Evolutionary conservation across 1,140 invertebrate genomes (phyloP).

Genomic region (Lepidurus arcticus): DNA sequence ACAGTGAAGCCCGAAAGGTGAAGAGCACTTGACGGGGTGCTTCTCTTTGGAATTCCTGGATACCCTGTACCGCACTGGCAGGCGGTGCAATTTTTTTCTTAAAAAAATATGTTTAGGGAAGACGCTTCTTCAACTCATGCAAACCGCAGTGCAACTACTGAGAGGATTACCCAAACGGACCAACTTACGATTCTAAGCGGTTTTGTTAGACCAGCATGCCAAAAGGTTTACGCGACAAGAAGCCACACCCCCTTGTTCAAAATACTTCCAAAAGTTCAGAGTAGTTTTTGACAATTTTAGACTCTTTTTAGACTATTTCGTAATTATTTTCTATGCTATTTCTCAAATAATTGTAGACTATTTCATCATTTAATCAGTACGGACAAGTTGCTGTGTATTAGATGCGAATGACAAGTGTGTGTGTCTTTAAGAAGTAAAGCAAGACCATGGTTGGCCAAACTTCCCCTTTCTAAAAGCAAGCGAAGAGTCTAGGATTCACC

Average conservation of each 20-base stretch:
- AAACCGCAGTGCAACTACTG: not conserved
- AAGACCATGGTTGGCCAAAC: too few species aligned
- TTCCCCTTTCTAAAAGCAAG: too few species aligned
- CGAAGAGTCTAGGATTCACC: too few species aligned
- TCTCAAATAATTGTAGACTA: too few species aligned
- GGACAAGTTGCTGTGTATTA: too few species aligned
- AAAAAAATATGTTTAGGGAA: not conserved
- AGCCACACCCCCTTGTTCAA: not conserved
- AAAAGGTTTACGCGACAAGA: not conserved
- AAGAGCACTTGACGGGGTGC: constrained; percentile 20
- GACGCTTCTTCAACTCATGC: not conserved
- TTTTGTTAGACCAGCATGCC: not conserved
- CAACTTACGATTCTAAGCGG: constrained; percentile 13
- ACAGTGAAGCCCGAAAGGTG: not conserved
- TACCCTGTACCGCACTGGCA: not conserved
- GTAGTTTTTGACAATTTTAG: too few species aligned
- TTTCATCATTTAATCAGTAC: too few species aligned
- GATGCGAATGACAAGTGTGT: too few species aligned
- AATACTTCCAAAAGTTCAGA: too few species aligned
- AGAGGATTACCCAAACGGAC: not conserved
- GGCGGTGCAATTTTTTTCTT: not conserved
- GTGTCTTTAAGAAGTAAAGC: too few species aligned
- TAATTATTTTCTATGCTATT: too few species aligned
- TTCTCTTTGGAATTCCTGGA: not conserved
- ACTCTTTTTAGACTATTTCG: too few species aligned